Evolutionary conservation across 2,797 vertebrate species (phyloP), one percentile per base, ranked within the genome.

Genomic region (Dermochelys coriacea): DNA sequence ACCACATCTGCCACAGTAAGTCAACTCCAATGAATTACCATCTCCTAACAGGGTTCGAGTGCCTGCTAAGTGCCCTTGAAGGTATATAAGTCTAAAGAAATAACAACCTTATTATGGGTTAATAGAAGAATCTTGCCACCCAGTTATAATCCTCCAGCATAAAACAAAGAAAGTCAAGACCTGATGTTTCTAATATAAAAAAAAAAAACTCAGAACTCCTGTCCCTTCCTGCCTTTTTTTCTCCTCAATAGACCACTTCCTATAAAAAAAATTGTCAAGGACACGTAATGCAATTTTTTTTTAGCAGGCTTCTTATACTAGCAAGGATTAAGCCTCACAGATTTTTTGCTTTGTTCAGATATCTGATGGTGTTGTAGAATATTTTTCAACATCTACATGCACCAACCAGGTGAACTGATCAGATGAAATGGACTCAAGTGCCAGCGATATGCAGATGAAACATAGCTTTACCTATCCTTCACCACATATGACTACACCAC

Each of bases 21-120:
- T 64, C 59, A 82, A 8, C 15, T 6, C 47, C 51, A 8, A 55
- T 64, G n/a, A 81, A 25, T 52, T 74, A 47, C 3, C 9, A n/a
- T 12, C 79, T 92, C 21, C 34, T 47, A 92, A 74, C 12, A 51
- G 23, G 5, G 5, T 82, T 86, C n/a, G 23, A 84, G 82, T 34
- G 25, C n/a, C 4, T 74, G 25, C 86, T 84, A 54, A 2, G 55
- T 1, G 45, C 0, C n/a, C 37, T 80, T 75, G 80, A 0, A 14
- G 15, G 68, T 10, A 12, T 57, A 57, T 57, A 29, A 27, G 55
- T 57, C 55, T 27, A 57, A 57, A 57, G 55, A 57, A 57, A 57
- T 57, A 57, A 57, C 12, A 57, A 27, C 55, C n/a, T n/a, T n/a
- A n/a, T n/a, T n/a, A n/a, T 27, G 25, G 25, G 49, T 50, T 50